Conservation (phyloP, 2,113 vertebrate genomes). For the Panthera tigris region DNA sequence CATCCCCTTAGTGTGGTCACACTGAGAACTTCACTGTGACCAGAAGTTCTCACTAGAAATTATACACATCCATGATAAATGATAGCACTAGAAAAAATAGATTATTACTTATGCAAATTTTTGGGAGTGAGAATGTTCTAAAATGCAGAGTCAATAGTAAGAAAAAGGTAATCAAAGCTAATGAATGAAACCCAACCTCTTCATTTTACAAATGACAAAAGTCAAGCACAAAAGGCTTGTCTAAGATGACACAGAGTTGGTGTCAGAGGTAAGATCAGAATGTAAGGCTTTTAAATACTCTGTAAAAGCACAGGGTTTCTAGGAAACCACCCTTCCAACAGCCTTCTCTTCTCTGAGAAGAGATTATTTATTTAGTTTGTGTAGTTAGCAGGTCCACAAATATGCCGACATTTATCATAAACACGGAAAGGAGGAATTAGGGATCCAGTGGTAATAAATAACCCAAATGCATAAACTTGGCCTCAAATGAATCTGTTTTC, state of each 20-base stretch:
- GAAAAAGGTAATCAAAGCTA: slow-evolving; percentile 28
- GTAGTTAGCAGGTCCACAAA: background rate
- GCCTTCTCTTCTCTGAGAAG: background rate
- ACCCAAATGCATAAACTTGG: slow-evolving; percentile 2
- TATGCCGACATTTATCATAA: slow-evolving; percentile 20
- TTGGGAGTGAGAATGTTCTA: background rate
- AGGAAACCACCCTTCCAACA: background rate
- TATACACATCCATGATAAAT: background rate
- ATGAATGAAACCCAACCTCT: background rate
- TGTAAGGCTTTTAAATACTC: background rate
- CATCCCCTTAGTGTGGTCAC: background rate
- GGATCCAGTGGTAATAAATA: background rate
- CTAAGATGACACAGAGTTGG: background rate
- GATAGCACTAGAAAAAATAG: background rate
- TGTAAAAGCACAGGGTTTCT: background rate
- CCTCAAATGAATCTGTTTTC: background rate
- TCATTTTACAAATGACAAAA: slow-evolving; percentile 47
- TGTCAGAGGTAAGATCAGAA: background rate
- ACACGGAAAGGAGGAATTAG: slow-evolving; percentile 1
- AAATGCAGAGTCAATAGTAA: background rate
- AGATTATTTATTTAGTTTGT: background rate
- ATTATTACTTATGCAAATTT: background rate
- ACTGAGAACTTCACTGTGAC: background rate
- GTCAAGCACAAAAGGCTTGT: background rate
- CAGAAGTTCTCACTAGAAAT: background rate